Percentiles rank a stretch among this genome's conserved stretches.
These are phyloP conservation scores for Callyntrura guangdongensis DNA, from an alignment of 2,888 invertebrate genomes.

Conservation along the genomic window DNA sequence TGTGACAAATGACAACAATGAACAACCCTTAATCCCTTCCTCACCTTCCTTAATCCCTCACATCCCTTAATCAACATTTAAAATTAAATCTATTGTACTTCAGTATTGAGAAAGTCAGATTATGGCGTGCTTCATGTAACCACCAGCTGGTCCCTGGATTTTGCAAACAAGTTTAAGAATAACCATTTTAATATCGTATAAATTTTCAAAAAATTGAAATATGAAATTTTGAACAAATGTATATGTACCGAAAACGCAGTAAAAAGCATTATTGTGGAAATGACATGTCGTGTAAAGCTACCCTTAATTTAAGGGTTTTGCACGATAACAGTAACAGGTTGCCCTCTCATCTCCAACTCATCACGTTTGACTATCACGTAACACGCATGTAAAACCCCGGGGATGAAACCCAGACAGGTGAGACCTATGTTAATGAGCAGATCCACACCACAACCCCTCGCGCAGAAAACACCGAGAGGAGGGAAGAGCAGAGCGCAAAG, in stretches of 20 bases:
- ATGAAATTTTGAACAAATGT: too few species aligned
- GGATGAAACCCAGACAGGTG: slow-evolving; percentile 61
- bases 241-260: too few species aligned
- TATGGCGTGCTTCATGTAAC: neutral
- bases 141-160: neutral
- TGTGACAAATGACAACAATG: slow-evolving; percentile 22
- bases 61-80: too few species aligned
- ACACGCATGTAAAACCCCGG: slow-evolving; percentile 56
- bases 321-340: slow-evolving; percentile 69
- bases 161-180: too few species aligned
- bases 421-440: slow-evolving; percentile 70
- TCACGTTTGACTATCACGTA: slow-evolving; percentile 71
- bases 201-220: neutral
- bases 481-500: slow-evolving; percentile 71
- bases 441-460: slow-evolving; percentile 70
- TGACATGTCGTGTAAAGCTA: neutral
- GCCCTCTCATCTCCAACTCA: slow-evolving; percentile 53
- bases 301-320: slow-evolving; percentile 49
- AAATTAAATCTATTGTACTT: neutral
- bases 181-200: neutral
- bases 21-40: neutral
- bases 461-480: slow-evolving; percentile 64
- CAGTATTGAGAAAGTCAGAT: neutral
- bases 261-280: too few species aligned
- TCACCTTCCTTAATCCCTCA: too few species aligned